Evolutionary conservation across 2,797 vertebrate species (phyloP), one percentile per base, ranked within the genome.

Genomic region (Tympanoctomys barrerae): DNA sequence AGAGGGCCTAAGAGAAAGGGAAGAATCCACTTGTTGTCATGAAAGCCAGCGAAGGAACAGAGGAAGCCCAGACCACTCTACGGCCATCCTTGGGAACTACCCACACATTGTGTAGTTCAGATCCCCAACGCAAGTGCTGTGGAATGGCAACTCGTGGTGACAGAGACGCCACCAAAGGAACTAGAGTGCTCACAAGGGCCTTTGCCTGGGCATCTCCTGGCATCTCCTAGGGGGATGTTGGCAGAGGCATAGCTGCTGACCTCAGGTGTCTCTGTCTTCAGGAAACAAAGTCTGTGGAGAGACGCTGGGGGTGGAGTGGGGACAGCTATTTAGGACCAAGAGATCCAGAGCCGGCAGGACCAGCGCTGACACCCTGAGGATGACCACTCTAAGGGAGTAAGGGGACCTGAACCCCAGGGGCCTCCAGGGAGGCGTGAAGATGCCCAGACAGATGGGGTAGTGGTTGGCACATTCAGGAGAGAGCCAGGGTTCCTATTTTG

Each of bases 381-480:
- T 1, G 8, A 36, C 0, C 7, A 6, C 52, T 19, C 14, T 21
- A 7, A 24, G 54, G 52, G 39, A 14, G 2, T 0, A 16, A 22
- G n/a, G 28, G 1, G 14, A 14, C 36, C 6, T 18, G 39, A 49
- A 26, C 33, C 3, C 19, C 52, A 2, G 7, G 8, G 49, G 1
- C 4, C 49, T 14, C 22, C 71, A 12, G 2, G 68, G 14, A 31
- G 42, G 16, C 0, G 2, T 0, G 3, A 4, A 84, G 31, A 52
- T 1, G 52, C 26, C 28, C 33, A 21, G 11, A 28, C 0, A 39
- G 19, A 42, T 0, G 21, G 2, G 1, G 13, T 14, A 13, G 52
- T 54, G 52, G 52, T 13, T 54, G 14, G 52, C 12, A 54, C 52
- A 16, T 16, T 54, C 12, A 54, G 52, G 12, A 54, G 52, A 54